A percentile compares a stretch with the other conserved stretches of the same genome.
Conservation (phyloP, 1,140 invertebrate genomes). For the Lordiphosa mommai region DNA sequence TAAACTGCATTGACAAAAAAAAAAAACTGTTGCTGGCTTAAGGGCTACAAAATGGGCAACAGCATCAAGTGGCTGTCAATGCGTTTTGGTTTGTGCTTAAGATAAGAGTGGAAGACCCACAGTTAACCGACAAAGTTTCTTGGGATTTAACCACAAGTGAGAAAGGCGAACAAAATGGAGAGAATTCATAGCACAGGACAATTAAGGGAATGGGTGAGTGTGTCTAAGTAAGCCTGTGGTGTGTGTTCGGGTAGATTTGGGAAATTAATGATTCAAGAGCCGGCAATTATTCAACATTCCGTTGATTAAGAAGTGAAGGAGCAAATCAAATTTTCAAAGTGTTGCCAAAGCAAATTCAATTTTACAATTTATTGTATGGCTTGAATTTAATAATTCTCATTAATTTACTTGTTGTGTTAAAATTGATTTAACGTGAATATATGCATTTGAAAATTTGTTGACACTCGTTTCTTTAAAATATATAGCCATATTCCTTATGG, state of each 20-base stretch:
- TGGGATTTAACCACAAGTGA: slow-evolving; percentile 21
- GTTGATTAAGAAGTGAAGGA: slow-evolving; percentile 23
- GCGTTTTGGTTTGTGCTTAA: slow-evolving; percentile 52
- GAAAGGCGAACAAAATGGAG: background rate
- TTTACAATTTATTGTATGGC: too few species aligned
- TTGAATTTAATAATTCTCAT: too few species aligned
- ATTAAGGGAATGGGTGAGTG: slow-evolving; percentile 21
- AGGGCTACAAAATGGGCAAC: background rate
- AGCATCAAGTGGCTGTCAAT: slow-evolving; percentile 68
- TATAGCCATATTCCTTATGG: too few species aligned
- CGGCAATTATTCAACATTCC: slow-evolving; percentile 38
- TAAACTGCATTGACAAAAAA: slow-evolving; percentile 42
- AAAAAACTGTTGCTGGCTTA: slow-evolving; percentile 16
- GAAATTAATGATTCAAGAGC: slow-evolving; percentile 39
- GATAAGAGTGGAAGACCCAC: slow-evolving; percentile 39
- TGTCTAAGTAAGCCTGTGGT: slow-evolving; percentile 19
- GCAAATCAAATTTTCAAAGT: background rate
- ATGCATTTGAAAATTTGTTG: too few species aligned
- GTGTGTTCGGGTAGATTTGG: slow-evolving; percentile 33
- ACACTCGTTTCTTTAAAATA: too few species aligned
- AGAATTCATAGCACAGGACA: slow-evolving; percentile 36
- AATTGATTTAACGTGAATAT: too few species aligned
- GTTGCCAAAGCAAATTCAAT: too few species aligned
- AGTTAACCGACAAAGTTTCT: slow-evolving; percentile 17
- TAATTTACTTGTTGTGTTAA: too few species aligned